Percentiles rank a stretch among this genome's conserved stretches.
These are phyloP conservation scores for Accipiter virgatus DNA, from an alignment of 2,113 vertebrate species.

Conservation along the genomic window DNA sequence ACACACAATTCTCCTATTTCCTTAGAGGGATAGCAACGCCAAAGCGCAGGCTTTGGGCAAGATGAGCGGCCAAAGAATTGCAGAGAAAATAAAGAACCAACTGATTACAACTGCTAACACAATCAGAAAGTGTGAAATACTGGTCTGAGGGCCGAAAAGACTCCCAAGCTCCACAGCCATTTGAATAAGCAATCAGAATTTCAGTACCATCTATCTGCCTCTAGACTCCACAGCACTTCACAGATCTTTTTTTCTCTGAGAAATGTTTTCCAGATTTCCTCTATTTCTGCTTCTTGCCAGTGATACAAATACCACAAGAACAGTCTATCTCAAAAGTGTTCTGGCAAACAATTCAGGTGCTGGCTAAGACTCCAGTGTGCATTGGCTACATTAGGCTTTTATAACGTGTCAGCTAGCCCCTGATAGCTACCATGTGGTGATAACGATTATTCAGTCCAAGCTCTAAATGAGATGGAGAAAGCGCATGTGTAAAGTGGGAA, in stretches of 20 bases:
- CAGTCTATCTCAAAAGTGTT: slow-evolving; percentile 33
- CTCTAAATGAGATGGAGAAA: background rate
- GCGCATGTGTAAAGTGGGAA: background rate
- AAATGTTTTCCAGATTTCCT: slow-evolving; percentile 55
- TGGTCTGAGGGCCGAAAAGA: background rate
- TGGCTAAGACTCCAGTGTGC: background rate
- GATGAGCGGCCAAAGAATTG: background rate
- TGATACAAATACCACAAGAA: slow-evolving; percentile 25
- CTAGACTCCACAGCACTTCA: background rate
- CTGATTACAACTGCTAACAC: background rate
- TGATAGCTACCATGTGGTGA: slow-evolving; percentile 53
- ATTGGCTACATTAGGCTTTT: slow-evolving; percentile 37
- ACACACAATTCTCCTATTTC: background rate
- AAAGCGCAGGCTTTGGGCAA: background rate
- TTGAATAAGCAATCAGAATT: background rate
- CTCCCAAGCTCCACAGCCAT: background rate
- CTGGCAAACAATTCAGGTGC: slow-evolving; percentile 39
- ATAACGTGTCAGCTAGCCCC: slow-evolving; percentile 15
- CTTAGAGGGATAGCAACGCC: background rate
- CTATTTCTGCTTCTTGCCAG: slow-evolving; percentile 26
- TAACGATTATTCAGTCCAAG: slow-evolving; percentile 15
- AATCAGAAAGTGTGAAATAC: background rate
- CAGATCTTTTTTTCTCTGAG: background rate
- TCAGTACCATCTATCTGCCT: background rate
- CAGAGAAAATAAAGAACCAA: background rate